Evolutionary conservation across 2,888 invertebrate species (phyloP).

Genomic region (Apotomis betuletana): DNA sequence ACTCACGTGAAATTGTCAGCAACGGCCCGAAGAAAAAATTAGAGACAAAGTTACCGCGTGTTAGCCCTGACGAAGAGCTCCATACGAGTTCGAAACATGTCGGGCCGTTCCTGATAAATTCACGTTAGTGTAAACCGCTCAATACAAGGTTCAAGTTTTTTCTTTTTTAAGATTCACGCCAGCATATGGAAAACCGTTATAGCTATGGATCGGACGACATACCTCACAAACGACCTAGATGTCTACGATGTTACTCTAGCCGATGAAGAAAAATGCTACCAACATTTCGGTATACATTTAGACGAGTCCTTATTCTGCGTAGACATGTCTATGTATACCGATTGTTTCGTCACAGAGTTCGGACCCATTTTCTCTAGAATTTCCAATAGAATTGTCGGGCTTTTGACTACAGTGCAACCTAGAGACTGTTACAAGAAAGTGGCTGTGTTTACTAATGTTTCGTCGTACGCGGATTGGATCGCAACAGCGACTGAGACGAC

Average conservation of each 20-base stretch:
- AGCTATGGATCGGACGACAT: constrained; percentile 68
- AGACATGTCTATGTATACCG: constrained; percentile 61
- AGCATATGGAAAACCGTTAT: constrained; percentile 73
- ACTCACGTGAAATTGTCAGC: no score
- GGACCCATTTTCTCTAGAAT: constrained; percentile 62
- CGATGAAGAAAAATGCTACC: constrained; percentile 54
- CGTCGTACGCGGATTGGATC: constrained; percentile 54
- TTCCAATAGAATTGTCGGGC: constrained; percentile 63
- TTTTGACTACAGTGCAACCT: constrained; percentile 60
- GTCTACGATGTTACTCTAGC: constrained; percentile 55
- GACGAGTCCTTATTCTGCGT: constrained; percentile 67
- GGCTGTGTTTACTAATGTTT: constrained; percentile 57
- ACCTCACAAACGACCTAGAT: constrained; percentile 67
- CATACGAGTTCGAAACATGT: no score
- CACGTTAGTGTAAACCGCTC: no score
- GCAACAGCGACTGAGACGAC: constrained; percentile 45
- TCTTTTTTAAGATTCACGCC: constrained; percentile 48
- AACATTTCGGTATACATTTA: constrained; percentile 59
- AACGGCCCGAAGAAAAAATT: no score
- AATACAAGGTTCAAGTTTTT: not conserved
- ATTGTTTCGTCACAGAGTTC: constrained; percentile 73
- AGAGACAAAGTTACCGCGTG: no score
- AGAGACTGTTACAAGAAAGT: constrained; percentile 61
- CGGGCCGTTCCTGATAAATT: no score
- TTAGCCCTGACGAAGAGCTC: no score